Conservation (phyloP, 2,888 invertebrate genomes). For the Argyra leucocephala region DNA sequence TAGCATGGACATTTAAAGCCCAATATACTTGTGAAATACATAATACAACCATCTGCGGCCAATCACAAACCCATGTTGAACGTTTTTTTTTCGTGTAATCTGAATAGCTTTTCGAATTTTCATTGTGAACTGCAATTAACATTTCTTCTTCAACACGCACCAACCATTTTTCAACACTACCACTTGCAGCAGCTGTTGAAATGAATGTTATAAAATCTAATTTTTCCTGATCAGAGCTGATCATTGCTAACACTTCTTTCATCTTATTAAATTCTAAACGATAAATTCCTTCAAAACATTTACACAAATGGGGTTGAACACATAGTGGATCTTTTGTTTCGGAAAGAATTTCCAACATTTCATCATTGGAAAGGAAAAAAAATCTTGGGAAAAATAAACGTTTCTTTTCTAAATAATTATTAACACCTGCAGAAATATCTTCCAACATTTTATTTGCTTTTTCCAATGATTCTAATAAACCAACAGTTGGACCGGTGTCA, state of each 20-base stretch:
- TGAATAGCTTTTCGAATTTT: slow-evolving; percentile 42
- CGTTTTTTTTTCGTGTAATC: slow-evolving; percentile 41
- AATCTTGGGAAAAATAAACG: slow-evolving; percentile 60
- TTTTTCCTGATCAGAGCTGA: slow-evolving; percentile 52
- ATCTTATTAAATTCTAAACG: slow-evolving; percentile 45
- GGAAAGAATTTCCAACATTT: slow-evolving; percentile 62
- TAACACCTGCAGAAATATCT: slow-evolving; percentile 53
- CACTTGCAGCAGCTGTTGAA: slow-evolving; percentile 47
- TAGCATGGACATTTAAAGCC: slow-evolving; percentile 54
- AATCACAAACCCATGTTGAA: slow-evolving; percentile 49
- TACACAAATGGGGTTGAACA: slow-evolving; percentile 54
- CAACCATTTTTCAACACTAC: slow-evolving; percentile 60
- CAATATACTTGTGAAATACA: slow-evolving; percentile 55
- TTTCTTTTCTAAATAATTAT: slow-evolving; percentile 57
- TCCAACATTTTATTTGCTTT: slow-evolving; percentile 50
- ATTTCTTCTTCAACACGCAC: slow-evolving; percentile 53
- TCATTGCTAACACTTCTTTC: slow-evolving; percentile 51
- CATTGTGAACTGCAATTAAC: slow-evolving; percentile 47
- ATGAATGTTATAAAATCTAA: slow-evolving; percentile 46
- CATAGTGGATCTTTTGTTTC: slow-evolving; percentile 54
- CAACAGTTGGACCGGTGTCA: slow-evolving; percentile 48
- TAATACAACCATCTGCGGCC: slow-evolving; percentile 57
- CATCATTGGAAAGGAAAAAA: slow-evolving; percentile 66
- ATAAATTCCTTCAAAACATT: slow-evolving; percentile 61
- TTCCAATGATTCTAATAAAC: slow-evolving; percentile 60